phyloP scores from a whole-genome alignment of 2,888 invertebrate genomes.

The Drepanosiphum platanoidis region DNA sequence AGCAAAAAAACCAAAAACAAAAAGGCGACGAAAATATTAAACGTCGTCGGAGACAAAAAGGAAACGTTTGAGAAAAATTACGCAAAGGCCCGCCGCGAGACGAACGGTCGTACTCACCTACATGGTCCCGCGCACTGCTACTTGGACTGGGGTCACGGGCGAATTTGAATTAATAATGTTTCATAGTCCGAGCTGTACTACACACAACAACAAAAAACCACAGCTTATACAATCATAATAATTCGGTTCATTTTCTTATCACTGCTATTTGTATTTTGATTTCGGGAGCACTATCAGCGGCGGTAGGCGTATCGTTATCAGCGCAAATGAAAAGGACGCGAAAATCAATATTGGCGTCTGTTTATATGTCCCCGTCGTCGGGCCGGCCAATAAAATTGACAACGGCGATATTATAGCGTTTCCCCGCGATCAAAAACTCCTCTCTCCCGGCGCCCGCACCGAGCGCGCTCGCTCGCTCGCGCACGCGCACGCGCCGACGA shows the following conservation, averaged over 20 bases:
- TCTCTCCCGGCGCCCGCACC: too few species aligned
- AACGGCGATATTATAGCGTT: too few species aligned
- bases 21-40: background rate
- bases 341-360: too few species aligned
- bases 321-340: too few species aligned
- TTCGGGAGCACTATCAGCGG: constrained; percentile 8
- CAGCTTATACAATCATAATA: background rate
- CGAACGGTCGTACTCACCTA: background rate
- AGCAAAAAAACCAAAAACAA: background rate
- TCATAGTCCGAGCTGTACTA: background rate
- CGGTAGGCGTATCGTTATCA: constrained; percentile 20
- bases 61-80: background rate
- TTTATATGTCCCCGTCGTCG: too few species aligned
- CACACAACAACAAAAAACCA: too few species aligned
- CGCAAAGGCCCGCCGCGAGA: background rate
- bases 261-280: constrained; percentile 25
- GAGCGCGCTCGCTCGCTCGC: too few species aligned
- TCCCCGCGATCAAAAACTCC: too few species aligned
- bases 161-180: background rate
- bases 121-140: background rate
- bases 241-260: constrained; percentile 21
- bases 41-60: background rate
- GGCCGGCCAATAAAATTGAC: too few species aligned
- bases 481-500: too few species aligned
- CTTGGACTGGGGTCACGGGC: background rate